A percentile compares a stretch with the other conserved stretches of the same genome.
These are phyloP conservation scores for Balaeniceps rex DNA, from an alignment of 2,113 vertebrate genomes.

Conservation along the genomic window DNA sequence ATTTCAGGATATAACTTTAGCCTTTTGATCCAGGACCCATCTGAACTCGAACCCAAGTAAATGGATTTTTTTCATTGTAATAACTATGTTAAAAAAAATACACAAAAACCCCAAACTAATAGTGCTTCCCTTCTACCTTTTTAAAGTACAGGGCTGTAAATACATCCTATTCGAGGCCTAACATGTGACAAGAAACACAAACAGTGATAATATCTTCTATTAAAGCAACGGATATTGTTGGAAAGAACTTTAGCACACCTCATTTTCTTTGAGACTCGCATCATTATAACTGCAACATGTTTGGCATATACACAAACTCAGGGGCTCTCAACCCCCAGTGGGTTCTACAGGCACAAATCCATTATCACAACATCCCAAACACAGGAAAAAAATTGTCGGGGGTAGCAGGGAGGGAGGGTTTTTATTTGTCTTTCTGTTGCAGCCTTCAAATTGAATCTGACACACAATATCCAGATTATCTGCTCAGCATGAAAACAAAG, in stretches of 20 bases:
- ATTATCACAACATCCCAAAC: constrained; percentile 32
- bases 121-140: not conserved
- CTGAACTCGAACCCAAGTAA: not conserved
- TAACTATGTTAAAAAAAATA: not conserved
- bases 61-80: not conserved
- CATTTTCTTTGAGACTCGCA: not conserved
- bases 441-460: constrained; percentile 38
- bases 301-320: not conserved
- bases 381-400: not conserved
- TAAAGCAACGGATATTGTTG: constrained; percentile 50
- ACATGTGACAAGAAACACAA: not conserved
- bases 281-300: not conserved
- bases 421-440: constrained; percentile 19
- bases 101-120: not conserved
- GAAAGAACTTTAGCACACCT: not conserved
- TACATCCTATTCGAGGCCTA: not conserved
- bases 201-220: constrained; percentile 48
- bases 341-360: not conserved
- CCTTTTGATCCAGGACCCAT: not conserved
- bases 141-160: not conserved
- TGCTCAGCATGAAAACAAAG: constrained; percentile 52
- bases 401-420: not conserved
- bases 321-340: not conserved
- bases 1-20: constrained; percentile 5
- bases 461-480: constrained; percentile 51